Percentiles rank a stretch among this genome's conserved stretches.
Evolutionary conservation across 2,113 vertebrate species (phyloP).

Genomic region (Felis chaus): DNA sequence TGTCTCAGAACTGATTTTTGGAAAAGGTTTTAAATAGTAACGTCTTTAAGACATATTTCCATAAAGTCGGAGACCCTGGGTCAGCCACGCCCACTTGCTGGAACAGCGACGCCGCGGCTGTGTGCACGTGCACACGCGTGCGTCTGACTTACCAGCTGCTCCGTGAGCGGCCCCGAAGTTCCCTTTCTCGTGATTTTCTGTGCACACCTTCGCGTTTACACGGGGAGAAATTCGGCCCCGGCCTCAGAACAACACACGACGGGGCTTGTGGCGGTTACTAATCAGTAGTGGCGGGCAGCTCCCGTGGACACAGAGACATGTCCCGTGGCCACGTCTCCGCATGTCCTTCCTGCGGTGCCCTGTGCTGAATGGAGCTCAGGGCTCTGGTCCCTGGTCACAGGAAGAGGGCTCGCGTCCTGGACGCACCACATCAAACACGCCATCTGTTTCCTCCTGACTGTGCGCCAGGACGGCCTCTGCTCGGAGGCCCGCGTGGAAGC

Average conservation of each 20-base stretch:
- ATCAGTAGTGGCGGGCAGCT: background rate
- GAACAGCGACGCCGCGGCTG: background rate
- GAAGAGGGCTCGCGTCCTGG: background rate
- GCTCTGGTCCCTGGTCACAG: background rate
- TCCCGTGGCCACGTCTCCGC: background rate
- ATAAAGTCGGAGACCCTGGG: background rate
- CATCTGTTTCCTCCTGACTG: slow-evolving; percentile 54
- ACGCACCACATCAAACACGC: background rate
- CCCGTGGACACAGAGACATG: fast-evolving
- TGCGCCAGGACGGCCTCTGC: background rate
- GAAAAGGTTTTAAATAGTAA: background rate
- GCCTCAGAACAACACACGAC: fast-evolving
- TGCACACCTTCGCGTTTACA: fast-evolving
- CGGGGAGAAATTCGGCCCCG: background rate
- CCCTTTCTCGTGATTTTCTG: background rate
- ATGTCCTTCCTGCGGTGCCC: background rate
- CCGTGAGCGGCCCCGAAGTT: fast-evolving
- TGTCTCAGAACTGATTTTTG: background rate
- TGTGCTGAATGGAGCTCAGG: background rate
- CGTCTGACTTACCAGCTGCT: background rate
- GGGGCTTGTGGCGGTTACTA: fast-evolving
- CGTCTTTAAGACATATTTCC: background rate
- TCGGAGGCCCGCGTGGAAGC: background rate
- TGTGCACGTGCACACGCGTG: fast-evolving
- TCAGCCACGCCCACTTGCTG: background rate